Evolutionary conservation across 2,113 vertebrate species (phyloP).

Genomic region (Ophiodon elongatus): DNA sequence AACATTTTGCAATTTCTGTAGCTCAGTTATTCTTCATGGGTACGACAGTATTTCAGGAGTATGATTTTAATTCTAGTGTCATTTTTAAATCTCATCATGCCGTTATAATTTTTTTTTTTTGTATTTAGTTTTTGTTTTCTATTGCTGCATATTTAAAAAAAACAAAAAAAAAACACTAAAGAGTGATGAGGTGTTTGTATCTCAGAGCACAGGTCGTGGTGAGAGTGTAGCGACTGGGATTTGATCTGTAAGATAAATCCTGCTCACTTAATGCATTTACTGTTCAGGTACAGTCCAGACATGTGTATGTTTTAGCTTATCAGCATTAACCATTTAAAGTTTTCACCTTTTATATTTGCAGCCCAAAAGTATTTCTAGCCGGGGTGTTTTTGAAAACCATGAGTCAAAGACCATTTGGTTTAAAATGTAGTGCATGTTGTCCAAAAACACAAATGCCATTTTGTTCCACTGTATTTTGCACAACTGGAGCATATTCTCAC

Average conservation of each 20-base stretch:
- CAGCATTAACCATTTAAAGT: neutral
- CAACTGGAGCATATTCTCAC: conserved; percentile 51
- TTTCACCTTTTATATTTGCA: conserved; percentile 14
- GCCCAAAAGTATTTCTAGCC: neutral
- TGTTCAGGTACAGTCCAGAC: conserved; percentile 48
- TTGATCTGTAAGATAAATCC: conserved; percentile 17
- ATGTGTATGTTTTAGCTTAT: conserved; percentile 14
- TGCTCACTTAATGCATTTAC: conserved; percentile 39
- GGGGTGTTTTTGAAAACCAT: neutral
- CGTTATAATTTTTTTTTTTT: conserved; percentile 15
- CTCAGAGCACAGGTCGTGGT: conserved; percentile 3
- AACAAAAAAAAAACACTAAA: neutral
- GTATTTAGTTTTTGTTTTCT: conserved; percentile 9
- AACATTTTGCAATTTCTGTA: conserved; percentile 20
- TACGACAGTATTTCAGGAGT: conserved; percentile 40
- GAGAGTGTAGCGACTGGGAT: neutral
- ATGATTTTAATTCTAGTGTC: conserved; percentile 31
- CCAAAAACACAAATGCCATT: neutral
- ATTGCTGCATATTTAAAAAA: conserved; percentile 27
- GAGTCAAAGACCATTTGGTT: conserved; percentile 6
- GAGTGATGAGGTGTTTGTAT: neutral
- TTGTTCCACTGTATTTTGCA: conserved; percentile 50
- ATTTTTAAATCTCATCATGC: conserved; percentile 36
- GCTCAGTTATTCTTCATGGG: conserved; percentile 25
- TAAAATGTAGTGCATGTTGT: conserved; percentile 40